Evolutionary conservation across 2,888 invertebrate species (phyloP).

Genomic region (Heliconius aoede): DNA sequence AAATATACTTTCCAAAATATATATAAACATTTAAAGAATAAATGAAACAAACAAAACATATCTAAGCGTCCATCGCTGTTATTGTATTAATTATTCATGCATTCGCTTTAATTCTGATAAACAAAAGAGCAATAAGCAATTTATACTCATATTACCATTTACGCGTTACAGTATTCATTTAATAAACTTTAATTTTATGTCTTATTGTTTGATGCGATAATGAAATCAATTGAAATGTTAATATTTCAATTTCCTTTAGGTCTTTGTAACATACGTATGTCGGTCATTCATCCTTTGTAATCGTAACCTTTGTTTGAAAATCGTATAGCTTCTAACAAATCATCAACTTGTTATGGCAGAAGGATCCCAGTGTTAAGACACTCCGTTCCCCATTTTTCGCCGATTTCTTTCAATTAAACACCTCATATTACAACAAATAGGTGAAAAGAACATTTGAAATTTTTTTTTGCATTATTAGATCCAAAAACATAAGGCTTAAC

Average conservation of each 20-base stretch:
- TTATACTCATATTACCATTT: constrained; percentile 26
- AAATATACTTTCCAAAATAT: no score
- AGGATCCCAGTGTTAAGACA: no score
- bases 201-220: constrained; percentile 46
- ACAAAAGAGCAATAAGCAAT: constrained; percentile 14
- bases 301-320: constrained; percentile 62
- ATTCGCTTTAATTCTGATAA: constrained; percentile 15
- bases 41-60: background rate
- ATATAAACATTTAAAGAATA: no score
- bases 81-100: background rate
- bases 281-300: constrained; percentile 52
- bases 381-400: no score
- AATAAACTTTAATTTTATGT: constrained; percentile 43
- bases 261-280: constrained; percentile 56
- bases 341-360: background rate
- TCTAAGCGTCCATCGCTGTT: background rate
- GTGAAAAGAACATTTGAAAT: no score
- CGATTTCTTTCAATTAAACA: no score
- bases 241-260: constrained; percentile 69
- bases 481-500: no score
- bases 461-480: no score
- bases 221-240: constrained; percentile 64
- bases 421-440: no score
- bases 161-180: constrained; percentile 29
- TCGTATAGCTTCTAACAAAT: constrained; percentile 25